Conservation (phyloP, 2,113 vertebrate species). For the Bos javanicus region DNA sequence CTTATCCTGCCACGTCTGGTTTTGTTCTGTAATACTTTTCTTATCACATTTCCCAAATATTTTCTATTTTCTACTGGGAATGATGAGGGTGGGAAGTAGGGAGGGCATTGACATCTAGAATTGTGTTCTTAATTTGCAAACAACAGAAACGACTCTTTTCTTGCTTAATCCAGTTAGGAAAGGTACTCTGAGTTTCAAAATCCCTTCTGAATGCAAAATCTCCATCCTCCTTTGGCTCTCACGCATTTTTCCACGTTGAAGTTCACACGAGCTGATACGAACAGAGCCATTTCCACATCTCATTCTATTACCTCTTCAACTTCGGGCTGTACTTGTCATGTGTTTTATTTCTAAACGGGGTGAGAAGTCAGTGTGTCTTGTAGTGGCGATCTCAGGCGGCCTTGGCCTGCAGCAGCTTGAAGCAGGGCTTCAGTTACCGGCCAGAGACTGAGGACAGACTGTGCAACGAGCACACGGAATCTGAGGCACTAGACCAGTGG, state of each 20-base stretch:
- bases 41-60: neutral
- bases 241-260: neutral
- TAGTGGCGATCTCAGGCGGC: neutral
- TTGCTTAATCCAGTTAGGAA: neutral
- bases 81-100: neutral
- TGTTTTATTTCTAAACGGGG: neutral
- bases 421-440: neutral
- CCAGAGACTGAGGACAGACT: neutral
- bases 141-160: neutral
- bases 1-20: neutral
- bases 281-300: neutral
- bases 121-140: neutral
- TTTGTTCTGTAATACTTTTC: neutral
- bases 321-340: neutral
- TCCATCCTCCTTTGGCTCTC: neutral
- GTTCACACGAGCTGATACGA: neutral
- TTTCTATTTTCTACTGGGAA: neutral
- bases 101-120: neutral
- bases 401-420: neutral
- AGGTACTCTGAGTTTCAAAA: neutral
- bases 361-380: neutral
- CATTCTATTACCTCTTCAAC: neutral
- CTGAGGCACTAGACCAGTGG: neutral
- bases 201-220: neutral
- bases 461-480: neutral